Evolutionary conservation across 2,113 vertebrate genomes (phyloP).

Genomic region (Plectropomus leopardus): DNA sequence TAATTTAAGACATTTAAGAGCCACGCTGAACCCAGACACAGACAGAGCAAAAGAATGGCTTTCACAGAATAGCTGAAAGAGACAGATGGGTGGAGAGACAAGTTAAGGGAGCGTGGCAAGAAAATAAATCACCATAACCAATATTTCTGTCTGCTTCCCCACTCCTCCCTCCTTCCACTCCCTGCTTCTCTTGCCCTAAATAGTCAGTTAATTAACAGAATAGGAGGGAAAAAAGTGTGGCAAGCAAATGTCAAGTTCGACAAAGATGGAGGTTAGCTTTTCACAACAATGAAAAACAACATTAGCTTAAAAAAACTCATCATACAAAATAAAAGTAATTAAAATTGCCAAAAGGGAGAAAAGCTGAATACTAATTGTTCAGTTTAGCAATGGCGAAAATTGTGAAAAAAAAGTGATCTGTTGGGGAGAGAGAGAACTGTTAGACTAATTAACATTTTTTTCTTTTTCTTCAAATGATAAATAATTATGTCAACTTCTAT

Average conservation of each 20-base stretch:
- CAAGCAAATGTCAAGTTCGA: conserved; percentile 68
- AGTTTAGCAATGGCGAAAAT: conserved; percentile 48
- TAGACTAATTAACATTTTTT: conserved; percentile 66
- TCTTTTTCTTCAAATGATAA: conserved; percentile 62
- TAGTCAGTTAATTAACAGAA: conserved; percentile 69
- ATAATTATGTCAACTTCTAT: conserved; percentile 68
- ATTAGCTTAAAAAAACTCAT: conserved; percentile 53
- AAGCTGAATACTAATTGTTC: conserved; percentile 60
- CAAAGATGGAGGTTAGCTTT: conserved; percentile 68
- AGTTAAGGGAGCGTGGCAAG: conserved; percentile 3
- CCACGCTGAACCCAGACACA: not conserved
- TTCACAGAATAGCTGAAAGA: conserved; percentile 11
- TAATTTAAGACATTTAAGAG: conserved; percentile 10
- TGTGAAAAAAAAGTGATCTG: conserved; percentile 25
- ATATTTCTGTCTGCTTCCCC: not conserved
- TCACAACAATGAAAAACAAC: conserved; percentile 54
- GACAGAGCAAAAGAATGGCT: not conserved
- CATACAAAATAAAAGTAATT: conserved; percentile 71
- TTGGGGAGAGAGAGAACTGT: conserved; percentile 30
- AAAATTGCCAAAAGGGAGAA: conserved; percentile 66
- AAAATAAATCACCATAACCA: conserved; percentile 24
- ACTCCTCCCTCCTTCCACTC: not conserved
- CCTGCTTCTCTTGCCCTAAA: conserved; percentile 45
- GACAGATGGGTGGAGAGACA: conserved; percentile 23
- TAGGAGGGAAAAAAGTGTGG: conserved; percentile 14